Evolutionary conservation across 2,888 invertebrate species (phyloP).

Genomic region (Matsumyia berberina): DNA sequence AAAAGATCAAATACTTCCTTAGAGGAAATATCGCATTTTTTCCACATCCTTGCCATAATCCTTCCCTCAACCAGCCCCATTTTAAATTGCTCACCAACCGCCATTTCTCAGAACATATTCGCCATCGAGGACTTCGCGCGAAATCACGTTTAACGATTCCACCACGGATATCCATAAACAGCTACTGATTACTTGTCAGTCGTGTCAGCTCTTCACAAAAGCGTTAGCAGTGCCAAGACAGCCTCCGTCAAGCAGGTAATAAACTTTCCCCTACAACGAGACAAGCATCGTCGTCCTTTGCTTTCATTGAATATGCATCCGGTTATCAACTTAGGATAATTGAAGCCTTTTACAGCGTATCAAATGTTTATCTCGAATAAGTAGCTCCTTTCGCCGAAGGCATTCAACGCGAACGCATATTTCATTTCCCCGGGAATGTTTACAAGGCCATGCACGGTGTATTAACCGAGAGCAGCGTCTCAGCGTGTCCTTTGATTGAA

Average conservation of each 20-base stretch:
- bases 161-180: slow-evolving; percentile 38
- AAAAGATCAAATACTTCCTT: too few relatives aligned
- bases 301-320: slow-evolving; percentile 56
- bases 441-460: slow-evolving; percentile 11
- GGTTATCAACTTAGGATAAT: slow-evolving; percentile 63
- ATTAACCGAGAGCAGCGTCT: slow-evolving; percentile 26
- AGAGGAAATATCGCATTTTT: too few relatives aligned
- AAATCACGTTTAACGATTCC: slow-evolving; percentile 40
- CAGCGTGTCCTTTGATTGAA: slow-evolving; percentile 54
- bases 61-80: too few relatives aligned
- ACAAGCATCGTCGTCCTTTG: slow-evolving; percentile 24
- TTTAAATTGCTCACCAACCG: too few relatives aligned
- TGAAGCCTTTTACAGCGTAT: slow-evolving; percentile 55
- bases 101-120: too few relatives aligned
- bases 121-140: background rate
- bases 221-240: background rate
- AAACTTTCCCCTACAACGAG: slow-evolving; percentile 14
- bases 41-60: too few relatives aligned
- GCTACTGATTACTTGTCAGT: slow-evolving; percentile 28
- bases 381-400: slow-evolving; percentile 29
- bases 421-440: slow-evolving; percentile 54
- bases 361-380: slow-evolving; percentile 52
- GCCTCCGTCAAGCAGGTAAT: slow-evolving; percentile 37
- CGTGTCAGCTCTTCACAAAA: background rate
- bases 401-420: slow-evolving; percentile 43